Conservation (phyloP, 2,797 vertebrate species). For the Masticophis lateralis region DNA sequence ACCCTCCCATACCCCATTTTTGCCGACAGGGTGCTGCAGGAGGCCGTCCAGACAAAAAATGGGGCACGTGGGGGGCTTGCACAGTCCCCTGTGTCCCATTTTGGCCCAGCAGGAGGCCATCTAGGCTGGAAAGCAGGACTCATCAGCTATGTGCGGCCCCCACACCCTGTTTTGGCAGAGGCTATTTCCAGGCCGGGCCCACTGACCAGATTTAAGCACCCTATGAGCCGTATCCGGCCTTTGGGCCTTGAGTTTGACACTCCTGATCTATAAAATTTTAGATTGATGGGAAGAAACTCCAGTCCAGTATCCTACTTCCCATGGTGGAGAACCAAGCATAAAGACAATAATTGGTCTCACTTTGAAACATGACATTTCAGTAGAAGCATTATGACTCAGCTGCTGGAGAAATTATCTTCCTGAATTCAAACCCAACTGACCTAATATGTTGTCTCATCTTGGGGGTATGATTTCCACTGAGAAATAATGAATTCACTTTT, state of each 20-base stretch:
- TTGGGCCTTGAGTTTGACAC: too few species aligned
- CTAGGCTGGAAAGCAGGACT: too few species aligned
- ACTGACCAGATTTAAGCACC: too few species aligned
- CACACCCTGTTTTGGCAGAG: too few species aligned
- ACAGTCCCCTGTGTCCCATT: too few species aligned
- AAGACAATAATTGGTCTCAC: neutral
- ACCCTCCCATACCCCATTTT: too few species aligned
- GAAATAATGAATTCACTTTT: neutral
- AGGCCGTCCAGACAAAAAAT: too few species aligned
- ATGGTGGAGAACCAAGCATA: neutral
- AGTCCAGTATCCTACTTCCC: neutral
- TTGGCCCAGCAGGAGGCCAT: too few species aligned
- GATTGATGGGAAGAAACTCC: neutral
- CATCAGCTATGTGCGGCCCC: too few species aligned
- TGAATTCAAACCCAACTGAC: neutral
- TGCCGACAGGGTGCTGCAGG: too few species aligned
- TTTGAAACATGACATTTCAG: neutral
- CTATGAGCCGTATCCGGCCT: rapidly evolving
- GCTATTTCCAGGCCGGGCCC: too few species aligned
- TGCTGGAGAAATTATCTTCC: neutral
- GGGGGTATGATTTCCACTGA: neutral
- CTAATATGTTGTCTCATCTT: neutral
- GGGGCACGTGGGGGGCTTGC: too few species aligned
- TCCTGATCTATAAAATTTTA: neutral
- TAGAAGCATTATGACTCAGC: neutral